A percentile compares a stretch with the other conserved stretches of the same genome.
phyloP scores from a whole-genome alignment of 2,797 vertebrate species.

The Neopelma chrysocephalum region DNA sequence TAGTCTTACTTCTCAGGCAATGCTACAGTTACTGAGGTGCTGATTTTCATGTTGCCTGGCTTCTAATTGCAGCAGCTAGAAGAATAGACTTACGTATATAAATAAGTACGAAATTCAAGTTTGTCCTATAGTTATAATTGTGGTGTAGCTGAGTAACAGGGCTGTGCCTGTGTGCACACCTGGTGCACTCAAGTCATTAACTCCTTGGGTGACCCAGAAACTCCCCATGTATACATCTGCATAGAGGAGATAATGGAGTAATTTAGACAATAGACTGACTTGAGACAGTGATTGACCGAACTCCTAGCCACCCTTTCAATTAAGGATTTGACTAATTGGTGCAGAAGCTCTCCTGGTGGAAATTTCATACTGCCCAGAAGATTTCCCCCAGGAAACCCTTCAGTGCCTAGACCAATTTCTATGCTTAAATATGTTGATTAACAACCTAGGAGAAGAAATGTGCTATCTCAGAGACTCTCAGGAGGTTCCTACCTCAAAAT shows the following conservation, averaged over 20 bases:
- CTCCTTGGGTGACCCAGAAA: constrained; percentile 26
- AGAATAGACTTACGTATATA: not conserved
- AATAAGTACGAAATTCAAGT: not conserved
- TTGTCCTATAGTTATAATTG: not conserved
- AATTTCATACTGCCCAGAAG: constrained; percentile 16
- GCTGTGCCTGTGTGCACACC: not conserved
- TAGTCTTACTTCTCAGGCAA: not conserved
- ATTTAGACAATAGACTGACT: constrained; percentile 31
- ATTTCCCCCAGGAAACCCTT: constrained; percentile 11
- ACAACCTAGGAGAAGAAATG: constrained; percentile 7
- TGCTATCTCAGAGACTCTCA: not conserved
- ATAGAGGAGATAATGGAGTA: constrained; percentile 19
- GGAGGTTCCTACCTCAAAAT: not conserved
- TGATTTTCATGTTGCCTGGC: not conserved
- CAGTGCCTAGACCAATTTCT: constrained; percentile 18
- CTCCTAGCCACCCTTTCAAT: constrained; percentile 27
- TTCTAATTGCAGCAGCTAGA: not conserved
- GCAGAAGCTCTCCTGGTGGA: not conserved
- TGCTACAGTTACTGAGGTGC: not conserved
- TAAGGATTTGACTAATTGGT: constrained; percentile 49
- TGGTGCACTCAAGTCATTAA: constrained; percentile 35
- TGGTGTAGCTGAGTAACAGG: not conserved
- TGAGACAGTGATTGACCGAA: constrained; percentile 12
- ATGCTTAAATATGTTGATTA: constrained; percentile 40
- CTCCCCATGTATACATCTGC: not conserved